A percentile compares a stretch with the other conserved stretches of the same genome.
Evolutionary conservation across 2,888 invertebrate species (phyloP).

Genomic region (Plemyria rubiginata): DNA sequence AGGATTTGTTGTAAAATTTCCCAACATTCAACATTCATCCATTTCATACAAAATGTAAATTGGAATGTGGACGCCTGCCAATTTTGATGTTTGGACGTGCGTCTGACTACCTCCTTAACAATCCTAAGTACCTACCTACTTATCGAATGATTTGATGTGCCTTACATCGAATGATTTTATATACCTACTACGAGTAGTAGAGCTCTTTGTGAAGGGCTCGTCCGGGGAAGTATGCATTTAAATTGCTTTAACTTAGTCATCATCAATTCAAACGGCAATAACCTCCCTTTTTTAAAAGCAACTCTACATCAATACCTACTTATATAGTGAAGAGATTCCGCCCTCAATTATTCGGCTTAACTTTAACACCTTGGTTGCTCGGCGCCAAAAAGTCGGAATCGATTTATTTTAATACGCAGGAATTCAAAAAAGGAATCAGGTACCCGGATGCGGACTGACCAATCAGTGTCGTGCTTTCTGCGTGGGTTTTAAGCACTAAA

Average conservation of each 20-base stretch:
- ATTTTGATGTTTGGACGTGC: too few species aligned
- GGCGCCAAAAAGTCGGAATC: conserved; percentile 21
- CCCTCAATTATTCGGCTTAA: conserved; percentile 27
- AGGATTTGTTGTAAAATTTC: too few species aligned
- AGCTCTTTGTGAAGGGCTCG: too few species aligned
- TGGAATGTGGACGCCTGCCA: too few species aligned
- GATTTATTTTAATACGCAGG: conserved; percentile 30
- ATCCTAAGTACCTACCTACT: too few species aligned
- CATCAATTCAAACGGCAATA: conserved; percentile 13
- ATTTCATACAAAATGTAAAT: too few species aligned
- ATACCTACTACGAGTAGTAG: too few species aligned
- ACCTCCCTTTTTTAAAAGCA: conserved; percentile 21
- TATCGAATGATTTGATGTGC: too few species aligned
- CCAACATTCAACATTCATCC: too few species aligned
- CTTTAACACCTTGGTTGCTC: conserved; percentile 33
- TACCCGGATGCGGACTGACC: conserved; percentile 56
- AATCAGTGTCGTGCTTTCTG: conserved; percentile 51
- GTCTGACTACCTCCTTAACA: too few species aligned
- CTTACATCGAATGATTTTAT: too few species aligned
- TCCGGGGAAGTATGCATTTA: too few species aligned
- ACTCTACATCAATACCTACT: conserved; percentile 22
- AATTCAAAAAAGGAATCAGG: conserved; percentile 38
- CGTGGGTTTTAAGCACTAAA: conserved; percentile 61
- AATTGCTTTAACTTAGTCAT: conserved; percentile 20
- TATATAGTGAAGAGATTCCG: conserved; percentile 28